Conservation (phyloP, 2,797 vertebrate genomes). For the Prionace glauca region DNA sequence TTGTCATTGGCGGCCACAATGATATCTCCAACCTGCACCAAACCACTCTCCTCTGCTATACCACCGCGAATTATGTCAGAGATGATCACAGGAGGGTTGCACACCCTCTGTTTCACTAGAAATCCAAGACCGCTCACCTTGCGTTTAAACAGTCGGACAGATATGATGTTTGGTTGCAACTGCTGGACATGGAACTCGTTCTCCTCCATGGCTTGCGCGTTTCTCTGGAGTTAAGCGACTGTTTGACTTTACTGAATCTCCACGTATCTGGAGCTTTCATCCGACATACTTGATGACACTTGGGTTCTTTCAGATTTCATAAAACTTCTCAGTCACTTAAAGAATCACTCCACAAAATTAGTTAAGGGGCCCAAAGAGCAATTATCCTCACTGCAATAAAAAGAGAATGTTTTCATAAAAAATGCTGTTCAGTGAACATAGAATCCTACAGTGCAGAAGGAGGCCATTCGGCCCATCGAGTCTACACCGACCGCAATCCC, state of each 20-base stretch:
- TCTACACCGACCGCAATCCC: no score
- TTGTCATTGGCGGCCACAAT: constrained; percentile 88
- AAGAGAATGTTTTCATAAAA: neutral
- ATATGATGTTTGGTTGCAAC: constrained; percentile 96
- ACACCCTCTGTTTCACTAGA: constrained; percentile 88
- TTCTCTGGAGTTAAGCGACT: constrained; percentile 38
- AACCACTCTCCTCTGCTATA: constrained; percentile 87
- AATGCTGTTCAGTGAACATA: neutral
- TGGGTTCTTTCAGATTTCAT: neutral
- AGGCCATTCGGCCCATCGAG: no score
- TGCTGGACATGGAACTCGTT: constrained; percentile 82
- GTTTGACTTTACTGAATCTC: neutral
- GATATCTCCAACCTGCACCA: constrained; percentile 94
- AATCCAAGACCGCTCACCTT: constrained; percentile 91
- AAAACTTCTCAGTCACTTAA: neutral
- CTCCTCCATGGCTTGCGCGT: constrained; percentile 74
- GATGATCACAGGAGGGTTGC: constrained; percentile 87
- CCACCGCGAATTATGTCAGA: constrained; percentile 91
- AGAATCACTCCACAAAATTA: neutral
- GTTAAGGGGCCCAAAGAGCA: neutral
- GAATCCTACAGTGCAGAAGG: no score
- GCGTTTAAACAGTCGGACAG: constrained; percentile 88
- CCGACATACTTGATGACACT: neutral
- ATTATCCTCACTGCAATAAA: neutral
- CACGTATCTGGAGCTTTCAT: neutral